These are phyloP conservation scores for Atractosteus spatula DNA, from an alignment of 2,113 vertebrate genomes.

Conservation along the genomic window DNA sequence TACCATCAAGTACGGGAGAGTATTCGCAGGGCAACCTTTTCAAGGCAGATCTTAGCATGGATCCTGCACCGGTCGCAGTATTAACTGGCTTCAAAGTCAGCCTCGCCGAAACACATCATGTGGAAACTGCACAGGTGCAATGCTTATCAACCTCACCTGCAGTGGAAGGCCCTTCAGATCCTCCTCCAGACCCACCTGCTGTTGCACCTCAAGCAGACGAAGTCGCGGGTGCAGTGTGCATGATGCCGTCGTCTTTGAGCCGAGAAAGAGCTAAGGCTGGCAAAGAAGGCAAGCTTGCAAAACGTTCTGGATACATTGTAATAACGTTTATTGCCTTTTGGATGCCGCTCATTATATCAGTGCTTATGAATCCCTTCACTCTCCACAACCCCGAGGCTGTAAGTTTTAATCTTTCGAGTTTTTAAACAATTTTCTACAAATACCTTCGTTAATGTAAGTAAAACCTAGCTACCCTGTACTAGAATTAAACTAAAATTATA, in stretches of 20 bases:
- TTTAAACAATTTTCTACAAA: no score
- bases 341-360: constrained; percentile 57
- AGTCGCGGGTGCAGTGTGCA: constrained; percentile 58
- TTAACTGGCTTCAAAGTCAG: no score
- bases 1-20: no score
- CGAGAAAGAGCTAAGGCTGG: constrained; percentile 52
- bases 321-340: constrained; percentile 66
- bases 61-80: no score
- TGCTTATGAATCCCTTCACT: constrained; percentile 46
- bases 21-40: no score
- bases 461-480: no score
- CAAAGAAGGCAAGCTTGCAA: constrained; percentile 66
- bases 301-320: constrained; percentile 68
- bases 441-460: no score
- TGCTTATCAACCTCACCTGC: no score
- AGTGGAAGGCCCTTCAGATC: not conserved
- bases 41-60: no score
- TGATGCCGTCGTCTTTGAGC: constrained; percentile 59
- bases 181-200: constrained; percentile 15
- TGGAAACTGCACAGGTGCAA: no score
- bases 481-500: no score
- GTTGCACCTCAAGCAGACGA: not conserved
- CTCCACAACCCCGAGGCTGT: constrained; percentile 22
- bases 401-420: constrained; percentile 41
- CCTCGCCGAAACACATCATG: no score